Evolutionary conservation across 2,888 invertebrate species (phyloP).

Genomic region (Conops quadrifasciatus): DNA sequence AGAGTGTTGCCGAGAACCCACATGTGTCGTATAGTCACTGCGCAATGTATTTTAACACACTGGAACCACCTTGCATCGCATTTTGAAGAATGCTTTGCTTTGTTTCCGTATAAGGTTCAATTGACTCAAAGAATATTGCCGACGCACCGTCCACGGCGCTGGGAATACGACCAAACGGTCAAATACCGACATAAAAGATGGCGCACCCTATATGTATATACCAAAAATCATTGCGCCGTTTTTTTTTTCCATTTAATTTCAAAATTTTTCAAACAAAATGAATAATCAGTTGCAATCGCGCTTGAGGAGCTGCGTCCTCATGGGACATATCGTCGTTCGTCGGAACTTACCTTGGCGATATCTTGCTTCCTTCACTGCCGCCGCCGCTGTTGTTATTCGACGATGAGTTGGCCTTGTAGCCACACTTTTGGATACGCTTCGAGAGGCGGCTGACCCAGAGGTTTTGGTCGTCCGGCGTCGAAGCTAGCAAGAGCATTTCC

Average conservation of each 20-base stretch:
- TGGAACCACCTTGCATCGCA: no score
- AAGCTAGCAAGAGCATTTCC: slow-evolving; percentile 90
- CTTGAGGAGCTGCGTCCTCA: neutral
- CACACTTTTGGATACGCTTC: slow-evolving; percentile 91
- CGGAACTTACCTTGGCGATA: slow-evolving; percentile 76
- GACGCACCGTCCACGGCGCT: no score
- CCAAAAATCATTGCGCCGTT: neutral
- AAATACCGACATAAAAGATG: no score
- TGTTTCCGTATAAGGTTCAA: no score
- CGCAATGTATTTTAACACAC: no score
- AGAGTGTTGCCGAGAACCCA: no score
- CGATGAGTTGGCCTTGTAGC: slow-evolving; percentile 84
- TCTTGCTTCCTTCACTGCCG: slow-evolving; percentile 72
- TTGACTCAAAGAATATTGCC: no score
- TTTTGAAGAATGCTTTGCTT: no score
- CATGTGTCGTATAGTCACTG: no score
- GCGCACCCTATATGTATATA: no score
- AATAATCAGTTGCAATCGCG: slow-evolving; percentile 6
- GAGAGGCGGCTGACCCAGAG: slow-evolving; percentile 92
- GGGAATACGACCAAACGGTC: no score
- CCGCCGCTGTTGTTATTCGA: slow-evolving; percentile 63
- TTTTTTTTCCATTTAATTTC: neutral
- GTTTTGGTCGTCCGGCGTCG: slow-evolving; percentile 86
- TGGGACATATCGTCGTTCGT: neutral
- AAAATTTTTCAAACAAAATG: neutral